These are phyloP conservation scores for Drosophila novamexicana DNA, from an alignment of 1,140 invertebrate species.

Conservation along the genomic window DNA sequence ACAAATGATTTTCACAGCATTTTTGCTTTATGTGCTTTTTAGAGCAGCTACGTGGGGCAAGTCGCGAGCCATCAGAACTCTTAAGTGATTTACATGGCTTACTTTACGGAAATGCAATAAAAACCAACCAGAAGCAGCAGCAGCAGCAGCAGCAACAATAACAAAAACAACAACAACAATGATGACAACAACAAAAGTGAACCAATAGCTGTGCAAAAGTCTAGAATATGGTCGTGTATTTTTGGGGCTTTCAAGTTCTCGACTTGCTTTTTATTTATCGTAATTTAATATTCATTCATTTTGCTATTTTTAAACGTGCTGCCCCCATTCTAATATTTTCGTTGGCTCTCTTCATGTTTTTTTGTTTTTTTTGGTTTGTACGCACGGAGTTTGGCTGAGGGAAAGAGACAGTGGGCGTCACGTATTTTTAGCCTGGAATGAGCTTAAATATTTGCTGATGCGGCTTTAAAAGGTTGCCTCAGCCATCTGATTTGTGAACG, in stretches of 20 bases:
- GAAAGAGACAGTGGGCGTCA: background rate
- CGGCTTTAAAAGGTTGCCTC: conserved; percentile 33
- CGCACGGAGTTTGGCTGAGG: background rate
- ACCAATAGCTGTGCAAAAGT: conserved; percentile 6
- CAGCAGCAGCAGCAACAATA: conserved; percentile 6
- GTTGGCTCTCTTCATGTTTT: background rate
- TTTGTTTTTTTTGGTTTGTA: background rate
- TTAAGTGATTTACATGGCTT: conserved; percentile 79
- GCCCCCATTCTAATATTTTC: background rate
- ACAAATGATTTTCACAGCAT: conserved; percentile 80
- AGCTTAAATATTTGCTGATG: conserved; percentile 46
- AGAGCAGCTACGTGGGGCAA: conserved; percentile 50
- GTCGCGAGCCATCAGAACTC: conserved; percentile 49
- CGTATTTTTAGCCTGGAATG: conserved; percentile 39
- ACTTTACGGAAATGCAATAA: conserved; percentile 73
- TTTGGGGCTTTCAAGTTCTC: conserved; percentile 30
- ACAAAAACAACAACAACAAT: conserved; percentile 5
- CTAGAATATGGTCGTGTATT: conserved; percentile 18
- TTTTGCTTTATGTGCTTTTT: conserved; percentile 77
- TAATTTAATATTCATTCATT: conserved; percentile 78
- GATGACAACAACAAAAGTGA: conserved; percentile 7
- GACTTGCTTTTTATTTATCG: conserved; percentile 51
- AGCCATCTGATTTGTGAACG: background rate
- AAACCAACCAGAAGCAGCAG: conserved; percentile 33
- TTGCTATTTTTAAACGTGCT: conserved; percentile 66